Evolutionary conservation across 2,888 invertebrate species (phyloP), one percentile per base, ranked within the genome.

Genomic region (Troides aeacus): DNA sequence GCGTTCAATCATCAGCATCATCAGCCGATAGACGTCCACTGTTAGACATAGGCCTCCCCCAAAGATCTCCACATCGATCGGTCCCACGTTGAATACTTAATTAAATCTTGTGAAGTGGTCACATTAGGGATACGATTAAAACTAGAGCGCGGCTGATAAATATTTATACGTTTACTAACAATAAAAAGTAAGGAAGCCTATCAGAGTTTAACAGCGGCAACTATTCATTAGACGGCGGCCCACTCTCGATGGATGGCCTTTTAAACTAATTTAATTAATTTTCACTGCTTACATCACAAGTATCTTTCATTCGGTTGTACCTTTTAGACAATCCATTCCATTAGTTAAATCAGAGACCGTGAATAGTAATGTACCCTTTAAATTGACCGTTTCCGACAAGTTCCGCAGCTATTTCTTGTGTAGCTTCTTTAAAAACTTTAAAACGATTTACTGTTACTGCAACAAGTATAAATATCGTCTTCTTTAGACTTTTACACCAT

Each of bases 201-300:
- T 70, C 58, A 61, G 67, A 69, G 64, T 64, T 68, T 23, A 69
- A 69, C 71, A 46, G 60, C 58, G 64, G 65, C 60, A 63, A 69
- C 68, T 72, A 73, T 72, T 73, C 74, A 66, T 73, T 63, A 23
- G 64, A 56, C 61, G 68, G 66, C 72, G 72, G 74, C 65, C 72
- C 73, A 71, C 72, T 71, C 72, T 71, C 72, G 72, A 72, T 76
- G 73, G 74, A 72, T 66, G 63, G 69, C 69, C 74, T 75, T 81
- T 86, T 79, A 81, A 75, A 78, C 77, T 80, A 83, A 86, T 85
- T 84, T 78, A 85, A 85, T 86, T 81, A 83, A 80, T 80, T 76
- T 69, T 76, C 73, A 70, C 76, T 72, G 76, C 75, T 74, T 70
- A 66, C 71, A 76, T 73, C 30, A 61, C 66, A 61, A 61, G 53